Base-by-base conservation (phyloP, 2,888 invertebrate genomes). In the Ophioninae sp. region DNA sequence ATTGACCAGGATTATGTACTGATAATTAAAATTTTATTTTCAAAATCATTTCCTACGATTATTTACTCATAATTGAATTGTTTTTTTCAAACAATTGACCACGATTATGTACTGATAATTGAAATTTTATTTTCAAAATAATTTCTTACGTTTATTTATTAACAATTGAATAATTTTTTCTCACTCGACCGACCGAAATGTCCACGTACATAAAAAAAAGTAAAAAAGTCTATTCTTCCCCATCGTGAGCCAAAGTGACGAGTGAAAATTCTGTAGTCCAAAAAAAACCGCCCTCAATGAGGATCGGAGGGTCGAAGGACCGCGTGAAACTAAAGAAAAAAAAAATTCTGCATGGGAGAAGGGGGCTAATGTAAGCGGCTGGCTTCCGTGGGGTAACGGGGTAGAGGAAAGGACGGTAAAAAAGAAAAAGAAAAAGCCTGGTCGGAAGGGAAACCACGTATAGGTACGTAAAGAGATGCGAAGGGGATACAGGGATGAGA, bases 331-430 rank as follows among this genome's bases (percentile, higher is more conserved):
- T 30, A 30, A 30, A n/a, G 76, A 73, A 61, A 23, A 63, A 79
- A 64, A 76, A 81, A 82, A 81, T 51, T 69, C 76, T 82, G 82
- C 82, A 81, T 84, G 81, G 23, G 81, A 81, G 84, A 81, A 84
- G 79, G 76, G 81, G 84, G 84, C 84, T 84, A 84, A 84, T 84
- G 84, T 73, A 84, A 79, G 81, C 81, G 72, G 3, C 17, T 67
- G 72, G 76, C 23, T 77, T 68, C 74, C 79, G 68, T 30, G 61
- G 6, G 65, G 51, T 13, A 58, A 67, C 17, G 69, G 44, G 22
- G 58, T 67, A 6, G 37, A 6, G 10, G 13, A 63, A 78, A 72
- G 68, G 67, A 39, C 39, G 69, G 61, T 61, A 9, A 71, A 73
- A 51, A 67, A 68, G 73, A 67, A 78, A 73, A 51, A 67, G 64